Evolutionary conservation across 2,888 invertebrate species (phyloP).

Genomic region (Philaethria dido): DNA sequence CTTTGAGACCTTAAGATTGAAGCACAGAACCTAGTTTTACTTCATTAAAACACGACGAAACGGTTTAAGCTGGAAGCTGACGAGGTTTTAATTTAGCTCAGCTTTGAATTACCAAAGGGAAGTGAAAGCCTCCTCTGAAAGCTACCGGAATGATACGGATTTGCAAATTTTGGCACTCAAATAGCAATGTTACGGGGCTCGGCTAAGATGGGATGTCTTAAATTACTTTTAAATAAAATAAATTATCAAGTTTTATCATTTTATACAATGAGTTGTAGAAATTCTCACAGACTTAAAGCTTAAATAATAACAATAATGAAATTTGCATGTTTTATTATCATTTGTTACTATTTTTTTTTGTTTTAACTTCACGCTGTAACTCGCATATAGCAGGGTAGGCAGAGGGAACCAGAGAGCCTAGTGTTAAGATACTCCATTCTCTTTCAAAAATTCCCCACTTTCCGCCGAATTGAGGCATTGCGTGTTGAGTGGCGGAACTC

Average conservation of each 20-base stretch:
- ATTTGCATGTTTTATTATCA: too few relatives aligned
- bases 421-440: too few relatives aligned
- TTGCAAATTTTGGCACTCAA: conserved; percentile 37
- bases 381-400: too few relatives aligned
- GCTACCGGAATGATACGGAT: conserved; percentile 30
- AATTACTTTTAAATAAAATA: conserved; percentile 11
- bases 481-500: too few relatives aligned
- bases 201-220: conserved; percentile 21
- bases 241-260: neutral
- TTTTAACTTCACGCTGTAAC: too few relatives aligned
- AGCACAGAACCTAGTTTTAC: conserved; percentile 32
- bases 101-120: conserved; percentile 56
- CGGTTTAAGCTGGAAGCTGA: conserved; percentile 53
- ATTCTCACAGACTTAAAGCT: too few relatives aligned
- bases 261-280: neutral
- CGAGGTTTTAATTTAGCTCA: conserved; percentile 62
- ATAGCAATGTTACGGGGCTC: conserved; percentile 8
- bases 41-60: conserved; percentile 42
- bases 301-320: neutral
- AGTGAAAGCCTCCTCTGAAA: conserved; percentile 35
- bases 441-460: too few relatives aligned
- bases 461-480: too few relatives aligned
- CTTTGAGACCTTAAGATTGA: conserved; percentile 15
- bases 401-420: too few relatives aligned
- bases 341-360: too few relatives aligned